Percentiles rank a stretch among this genome's conserved stretches.
phyloP scores from a whole-genome alignment of 2,113 vertebrate species.

The Tetrax tetrax region DNA sequence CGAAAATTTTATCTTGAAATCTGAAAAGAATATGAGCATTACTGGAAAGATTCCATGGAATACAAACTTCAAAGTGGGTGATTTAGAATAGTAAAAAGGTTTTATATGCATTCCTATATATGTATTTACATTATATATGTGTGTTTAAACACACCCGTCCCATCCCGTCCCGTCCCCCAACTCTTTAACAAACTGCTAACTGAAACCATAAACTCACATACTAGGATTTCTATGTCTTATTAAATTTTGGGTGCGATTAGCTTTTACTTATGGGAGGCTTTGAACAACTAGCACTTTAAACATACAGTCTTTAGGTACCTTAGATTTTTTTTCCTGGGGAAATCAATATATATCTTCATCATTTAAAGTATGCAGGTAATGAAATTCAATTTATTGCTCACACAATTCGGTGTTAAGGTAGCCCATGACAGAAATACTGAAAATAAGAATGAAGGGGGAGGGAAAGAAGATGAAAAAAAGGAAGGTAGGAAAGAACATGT shows the following conservation, averaged over 20 bases:
- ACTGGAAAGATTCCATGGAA: background rate
- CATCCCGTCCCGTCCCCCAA: background rate
- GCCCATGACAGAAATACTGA: background rate
- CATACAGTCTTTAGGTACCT: background rate
- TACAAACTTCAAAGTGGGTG: background rate
- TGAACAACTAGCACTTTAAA: background rate
- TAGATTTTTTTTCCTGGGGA: background rate
- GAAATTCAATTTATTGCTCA: constrained; percentile 20
- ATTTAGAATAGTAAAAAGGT: background rate
- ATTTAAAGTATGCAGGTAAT: constrained; percentile 10
- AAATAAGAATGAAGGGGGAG: background rate
- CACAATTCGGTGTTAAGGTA: constrained; percentile 13
- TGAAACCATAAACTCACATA: background rate
- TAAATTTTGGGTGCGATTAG: background rate
- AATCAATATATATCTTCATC: constrained; percentile 26
- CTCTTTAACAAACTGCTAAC: background rate
- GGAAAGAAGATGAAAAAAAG: background rate
- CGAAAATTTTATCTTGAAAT: background rate
- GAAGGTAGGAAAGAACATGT: background rate
- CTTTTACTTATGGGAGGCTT: background rate
- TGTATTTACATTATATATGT: background rate
- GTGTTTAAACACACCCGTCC: background rate
- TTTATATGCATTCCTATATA: background rate
- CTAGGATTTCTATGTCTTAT: background rate
- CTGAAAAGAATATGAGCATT: background rate